These are phyloP conservation scores for Netelia fuscicornis DNA, from an alignment of 2,888 invertebrate species.

Conservation along the genomic window DNA sequence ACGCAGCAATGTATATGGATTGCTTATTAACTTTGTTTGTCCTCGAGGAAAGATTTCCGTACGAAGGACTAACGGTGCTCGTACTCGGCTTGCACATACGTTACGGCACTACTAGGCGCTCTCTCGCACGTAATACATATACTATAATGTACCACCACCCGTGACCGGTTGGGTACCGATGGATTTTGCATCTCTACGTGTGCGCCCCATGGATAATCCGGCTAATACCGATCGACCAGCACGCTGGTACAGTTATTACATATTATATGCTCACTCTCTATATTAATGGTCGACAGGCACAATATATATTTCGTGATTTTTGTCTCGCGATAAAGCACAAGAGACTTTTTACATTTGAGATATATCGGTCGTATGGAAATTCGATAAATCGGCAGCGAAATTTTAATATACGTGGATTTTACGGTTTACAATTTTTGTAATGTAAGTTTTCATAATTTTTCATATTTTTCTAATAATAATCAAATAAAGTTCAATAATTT, in stretches of 20 bases:
- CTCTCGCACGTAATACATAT: conserved; percentile 45
- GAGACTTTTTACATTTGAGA: neutral
- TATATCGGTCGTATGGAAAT: neutral
- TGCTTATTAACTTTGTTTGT: conserved; percentile 83
- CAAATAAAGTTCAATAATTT: no score
- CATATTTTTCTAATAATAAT: no score
- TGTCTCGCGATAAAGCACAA: conserved; percentile 8
- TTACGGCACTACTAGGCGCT: conserved; percentile 67
- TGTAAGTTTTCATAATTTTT: no score
- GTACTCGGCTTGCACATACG: conserved; percentile 57
- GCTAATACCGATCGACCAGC: conserved; percentile 68
- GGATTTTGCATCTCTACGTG: conserved; percentile 64
- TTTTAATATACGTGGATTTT: neutral
- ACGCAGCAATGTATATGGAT: conserved; percentile 73
- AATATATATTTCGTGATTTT: conserved; percentile 19
- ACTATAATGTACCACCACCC: conserved; percentile 66
- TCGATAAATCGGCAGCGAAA: neutral
- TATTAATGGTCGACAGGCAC: conserved; percentile 31
- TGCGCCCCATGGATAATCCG: conserved; percentile 68
- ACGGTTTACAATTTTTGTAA: no score
- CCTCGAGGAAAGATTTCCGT: conserved; percentile 74
- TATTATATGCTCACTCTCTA: conserved; percentile 51
- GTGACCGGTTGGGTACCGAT: conserved; percentile 79
- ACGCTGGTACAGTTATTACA: conserved; percentile 67
- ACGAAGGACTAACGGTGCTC: conserved; percentile 75